phyloP scores from a whole-genome alignment of 2,113 vertebrate genomes.

The Channa argus region DNA sequence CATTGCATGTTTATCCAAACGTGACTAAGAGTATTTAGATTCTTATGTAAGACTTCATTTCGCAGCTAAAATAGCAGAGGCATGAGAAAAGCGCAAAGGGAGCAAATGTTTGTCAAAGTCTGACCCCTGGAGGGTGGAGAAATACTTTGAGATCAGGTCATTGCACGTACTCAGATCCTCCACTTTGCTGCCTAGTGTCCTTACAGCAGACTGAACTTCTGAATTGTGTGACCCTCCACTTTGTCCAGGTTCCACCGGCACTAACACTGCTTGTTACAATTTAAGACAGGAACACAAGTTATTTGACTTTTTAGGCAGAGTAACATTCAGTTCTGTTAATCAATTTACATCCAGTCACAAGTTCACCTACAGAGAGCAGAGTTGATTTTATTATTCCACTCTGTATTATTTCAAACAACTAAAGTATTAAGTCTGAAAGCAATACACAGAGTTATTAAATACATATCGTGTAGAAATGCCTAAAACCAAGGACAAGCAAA shows the following conservation, averaged over 20 bases:
- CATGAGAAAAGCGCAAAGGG: background rate
- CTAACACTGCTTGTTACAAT: too few relatives aligned
- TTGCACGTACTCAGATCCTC: constrained; percentile 97
- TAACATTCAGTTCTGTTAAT: background rate
- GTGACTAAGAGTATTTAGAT: background rate
- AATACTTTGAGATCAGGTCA: constrained; percentile 96
- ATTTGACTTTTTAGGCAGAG: background rate
- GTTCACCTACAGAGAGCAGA: too few relatives aligned
- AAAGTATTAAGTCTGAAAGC: too few relatives aligned
- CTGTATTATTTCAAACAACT: too few relatives aligned
- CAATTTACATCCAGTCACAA: background rate
- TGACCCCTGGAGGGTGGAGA: constrained; percentile 93
- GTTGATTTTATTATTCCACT: too few relatives aligned
- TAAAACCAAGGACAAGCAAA: too few relatives aligned
- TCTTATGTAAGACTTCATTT: too few relatives aligned
- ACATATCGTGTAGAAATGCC: too few relatives aligned
- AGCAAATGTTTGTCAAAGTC: constrained; percentile 19
- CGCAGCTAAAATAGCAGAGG: background rate
- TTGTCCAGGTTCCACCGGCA: constrained; percentile 63
- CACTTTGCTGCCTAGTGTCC: constrained; percentile 93
- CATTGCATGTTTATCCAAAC: background rate
- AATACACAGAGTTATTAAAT: too few relatives aligned
- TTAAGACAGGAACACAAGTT: too few relatives aligned
- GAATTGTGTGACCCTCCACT: constrained; percentile 85
- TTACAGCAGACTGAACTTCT: constrained; percentile 92